Evolutionary conservation across 2,113 vertebrate genomes (phyloP), one percentile per base, ranked within the genome.

Genomic region (Archocentrus centrarchus): DNA sequence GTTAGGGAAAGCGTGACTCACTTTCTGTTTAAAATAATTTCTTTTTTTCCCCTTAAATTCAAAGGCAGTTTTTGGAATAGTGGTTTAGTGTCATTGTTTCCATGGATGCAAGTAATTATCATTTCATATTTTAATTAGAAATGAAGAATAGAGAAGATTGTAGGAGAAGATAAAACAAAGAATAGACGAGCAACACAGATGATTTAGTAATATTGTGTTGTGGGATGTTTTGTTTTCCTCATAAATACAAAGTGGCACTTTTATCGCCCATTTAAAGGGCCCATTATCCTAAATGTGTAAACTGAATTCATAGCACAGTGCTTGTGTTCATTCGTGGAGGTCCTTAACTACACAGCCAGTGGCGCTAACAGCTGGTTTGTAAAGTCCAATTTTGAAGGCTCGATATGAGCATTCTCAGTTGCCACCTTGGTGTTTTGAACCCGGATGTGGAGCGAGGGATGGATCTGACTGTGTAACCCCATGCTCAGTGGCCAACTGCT

Each of bases 101-200:
- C 39, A 22, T 6, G 22, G 22, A 68, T 68, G 39, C 39, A 66
- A 0, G 63, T 1, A 3, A 27, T 47, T 68, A 18, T 50, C 0
- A 50, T 68, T 11, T 47, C 8, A 47, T 47, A 7, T 4, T 18
- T 47, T 8, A 68, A 47, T 27, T 18, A 68, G 14, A 68, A 41
- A 5, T 47, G 22, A 27, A 47, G 0, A 68, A 68, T 22, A 47
- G 63, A 22, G 55, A 22, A 11, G 20, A 22, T 58, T 58, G 9
- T 11, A 58, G 22, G 44, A 68, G 41, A 6, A 27, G 47, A 47
- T 39, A 0, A 18, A 68, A n/a, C 39, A 41, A 41, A 41, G 10
- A 18, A 44, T 47, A 17, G 63, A 0, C 0, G 64, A 68, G 64
- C 22, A 0, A 47, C 0, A 2, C n/a, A 44, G 37, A 39, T 66